phyloP scores from a whole-genome alignment of 1,140 invertebrate species.

The Holotrichia oblita region DNA sequence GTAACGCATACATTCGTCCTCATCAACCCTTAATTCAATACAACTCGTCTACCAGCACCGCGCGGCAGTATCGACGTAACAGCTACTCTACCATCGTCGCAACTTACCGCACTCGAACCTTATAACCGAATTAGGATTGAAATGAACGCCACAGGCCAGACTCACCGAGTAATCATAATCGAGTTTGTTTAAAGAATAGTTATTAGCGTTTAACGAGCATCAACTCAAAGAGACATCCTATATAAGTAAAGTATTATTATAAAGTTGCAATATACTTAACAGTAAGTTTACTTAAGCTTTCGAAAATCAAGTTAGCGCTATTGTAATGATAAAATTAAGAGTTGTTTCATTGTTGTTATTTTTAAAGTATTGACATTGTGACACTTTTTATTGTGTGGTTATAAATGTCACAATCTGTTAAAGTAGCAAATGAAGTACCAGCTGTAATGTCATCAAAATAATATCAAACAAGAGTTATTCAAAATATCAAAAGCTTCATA shows the following conservation, averaged over 20 bases:
- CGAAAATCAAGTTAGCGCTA: no score
- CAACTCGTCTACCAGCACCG: constrained; percentile 50
- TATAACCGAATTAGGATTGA: constrained; percentile 56
- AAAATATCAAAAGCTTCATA: no score
- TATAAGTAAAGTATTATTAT: constrained; percentile 8
- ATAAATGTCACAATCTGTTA: no score
- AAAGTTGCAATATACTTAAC: no score
- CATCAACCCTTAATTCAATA: constrained; percentile 51
- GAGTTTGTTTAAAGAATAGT: constrained; percentile 49
- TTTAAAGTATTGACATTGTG: no score
- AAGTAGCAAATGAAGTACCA: no score
- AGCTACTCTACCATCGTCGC: constrained; percentile 48
- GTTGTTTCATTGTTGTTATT: no score
- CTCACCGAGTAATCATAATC: constrained; percentile 55
- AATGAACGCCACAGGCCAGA: constrained; percentile 53
- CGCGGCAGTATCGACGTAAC: constrained; percentile 35
- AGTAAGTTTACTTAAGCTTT: no score
- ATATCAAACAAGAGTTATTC: no score
- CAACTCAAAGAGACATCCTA: constrained; percentile 45
- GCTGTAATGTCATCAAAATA: no score
- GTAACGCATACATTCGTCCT: constrained; percentile 12
- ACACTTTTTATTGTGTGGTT: no score
- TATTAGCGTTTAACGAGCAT: constrained; percentile 44
- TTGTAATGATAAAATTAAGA: no score
- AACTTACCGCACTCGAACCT: constrained; percentile 53